Percentiles rank a stretch among this genome's conserved stretches.
Evolutionary conservation across 1,140 invertebrate genomes (phyloP).

Genomic region (Orchesella cincta): DNA sequence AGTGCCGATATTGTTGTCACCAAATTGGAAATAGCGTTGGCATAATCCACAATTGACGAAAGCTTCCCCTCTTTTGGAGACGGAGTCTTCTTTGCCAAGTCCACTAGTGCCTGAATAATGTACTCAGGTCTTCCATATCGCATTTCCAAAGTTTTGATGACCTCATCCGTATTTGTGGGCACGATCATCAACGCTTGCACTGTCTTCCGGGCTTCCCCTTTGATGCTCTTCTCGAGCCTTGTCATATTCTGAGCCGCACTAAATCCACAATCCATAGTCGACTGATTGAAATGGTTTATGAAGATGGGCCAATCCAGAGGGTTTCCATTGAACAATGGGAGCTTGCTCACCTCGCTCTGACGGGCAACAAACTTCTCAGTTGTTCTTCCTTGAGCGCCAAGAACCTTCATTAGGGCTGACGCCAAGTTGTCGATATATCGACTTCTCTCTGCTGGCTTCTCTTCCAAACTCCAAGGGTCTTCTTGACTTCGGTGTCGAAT

Average conservation of each 20-base stretch:
- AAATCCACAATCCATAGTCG: constrained; percentile 20
- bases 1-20: not conserved
- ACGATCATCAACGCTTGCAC: constrained; percentile 17
- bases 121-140: constrained; percentile 17
- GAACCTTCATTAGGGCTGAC: not conserved
- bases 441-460: too few relatives aligned
- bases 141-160: not conserved
- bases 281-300: not conserved
- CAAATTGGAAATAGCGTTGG: not conserved
- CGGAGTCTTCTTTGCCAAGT: not conserved
- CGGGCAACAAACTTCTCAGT: constrained; percentile 6
- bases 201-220: constrained; percentile 31
- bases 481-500: too few relatives aligned
- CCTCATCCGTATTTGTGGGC: not conserved
- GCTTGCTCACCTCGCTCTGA: not conserved
- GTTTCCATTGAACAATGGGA: constrained; percentile 4
- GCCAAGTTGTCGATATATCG: not conserved
- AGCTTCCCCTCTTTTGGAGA: constrained; percentile 7
- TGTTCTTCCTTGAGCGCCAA: not conserved
- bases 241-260: constrained; percentile 29
- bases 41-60: not conserved
- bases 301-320: constrained; percentile 34
- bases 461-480: too few relatives aligned
- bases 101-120: not conserved
- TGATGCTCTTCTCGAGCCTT: constrained; percentile 2